Evolutionary conservation across 2,113 vertebrate species (phyloP), one percentile per base, ranked within the genome.

Genomic region (Microtus pennsylvanicus): DNA sequence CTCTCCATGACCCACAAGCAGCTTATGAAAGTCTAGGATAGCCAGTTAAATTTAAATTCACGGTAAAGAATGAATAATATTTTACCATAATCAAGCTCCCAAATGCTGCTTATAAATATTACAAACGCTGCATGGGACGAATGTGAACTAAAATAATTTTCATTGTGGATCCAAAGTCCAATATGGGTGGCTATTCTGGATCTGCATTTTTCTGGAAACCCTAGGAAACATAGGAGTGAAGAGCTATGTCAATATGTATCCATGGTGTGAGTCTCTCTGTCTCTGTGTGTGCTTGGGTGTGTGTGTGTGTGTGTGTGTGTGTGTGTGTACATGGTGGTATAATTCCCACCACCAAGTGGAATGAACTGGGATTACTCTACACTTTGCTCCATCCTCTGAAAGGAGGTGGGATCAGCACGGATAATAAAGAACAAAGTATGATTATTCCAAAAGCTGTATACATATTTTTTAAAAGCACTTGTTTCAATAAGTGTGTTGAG

Each of bases 1-100:
- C 77, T 28, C 12, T 70, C n/a, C 3, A 35, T 6, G 74, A 12
- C 38, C 74, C n/a, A 58, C 30, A 22, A 28, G 82, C 47, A 83
- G n/a, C 38, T 82, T 83, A 85, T 47, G 55, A 78, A 90, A 90
- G 61, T 22, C 58, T 47, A 63, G 12, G 58, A 38, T 12, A 35
- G 19, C 19, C 1, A 3, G 17, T 92, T 85, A 92, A 65, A 85
- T 92, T 78, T 78, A 30, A 78, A 80, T 94, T 95, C 75, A 52
- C 50, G 16, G 17, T 87, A 75, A 42, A 81, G 7, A 76, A 3
- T 12, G 7, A 90, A 78, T 67, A 38, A 5, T 35, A 24, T 47
- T 69, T 82, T 69, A 76, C 67, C 2, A 5, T 77, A 86, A 85
- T 8, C 93, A 14, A 78, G 30, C 87, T 42, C 35, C 55, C 86